These are phyloP conservation scores for Eilema caniola DNA, from an alignment of 2,888 invertebrate species.

Conservation along the genomic window DNA sequence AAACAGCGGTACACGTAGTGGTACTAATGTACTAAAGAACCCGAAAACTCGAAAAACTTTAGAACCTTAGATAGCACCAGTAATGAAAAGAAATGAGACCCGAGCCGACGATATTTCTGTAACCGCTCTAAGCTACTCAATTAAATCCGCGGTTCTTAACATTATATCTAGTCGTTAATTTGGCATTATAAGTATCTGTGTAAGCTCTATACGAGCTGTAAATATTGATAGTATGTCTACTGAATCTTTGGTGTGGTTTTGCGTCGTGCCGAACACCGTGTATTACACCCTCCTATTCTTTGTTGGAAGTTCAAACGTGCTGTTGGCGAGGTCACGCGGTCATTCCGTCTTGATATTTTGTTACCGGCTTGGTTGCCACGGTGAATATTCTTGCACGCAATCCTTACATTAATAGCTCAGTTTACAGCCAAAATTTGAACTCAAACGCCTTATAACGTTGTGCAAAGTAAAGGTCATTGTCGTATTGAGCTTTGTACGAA, in stretches of 20 bases:
- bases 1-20: neutral
- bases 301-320: slow-evolving; percentile 48
- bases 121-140: no score
- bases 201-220: neutral
- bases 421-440: slow-evolving; percentile 44
- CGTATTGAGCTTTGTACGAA: slow-evolving; percentile 20
- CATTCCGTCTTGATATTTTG: slow-evolving; percentile 56
- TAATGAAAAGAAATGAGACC: no score
- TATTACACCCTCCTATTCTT: slow-evolving; percentile 5
- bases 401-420: slow-evolving; percentile 43
- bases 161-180: no score
- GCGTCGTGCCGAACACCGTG: slow-evolving; percentile 1
- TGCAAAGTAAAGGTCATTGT: slow-evolving; percentile 39
- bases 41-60: no score
- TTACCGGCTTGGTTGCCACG: slow-evolving; percentile 56
- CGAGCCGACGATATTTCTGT: no score
- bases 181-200: neutral
- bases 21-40: neutral
- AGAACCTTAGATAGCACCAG: no score
- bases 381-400: slow-evolving; percentile 50
- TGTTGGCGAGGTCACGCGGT: slow-evolving; percentile 64
- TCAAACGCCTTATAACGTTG: slow-evolving; percentile 26
- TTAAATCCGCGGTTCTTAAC: no score
- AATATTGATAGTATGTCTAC: neutral
- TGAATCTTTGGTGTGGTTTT: neutral